Base-by-base conservation (phyloP, 2,888 invertebrate species). In the Ormyrus rosae region DNA sequence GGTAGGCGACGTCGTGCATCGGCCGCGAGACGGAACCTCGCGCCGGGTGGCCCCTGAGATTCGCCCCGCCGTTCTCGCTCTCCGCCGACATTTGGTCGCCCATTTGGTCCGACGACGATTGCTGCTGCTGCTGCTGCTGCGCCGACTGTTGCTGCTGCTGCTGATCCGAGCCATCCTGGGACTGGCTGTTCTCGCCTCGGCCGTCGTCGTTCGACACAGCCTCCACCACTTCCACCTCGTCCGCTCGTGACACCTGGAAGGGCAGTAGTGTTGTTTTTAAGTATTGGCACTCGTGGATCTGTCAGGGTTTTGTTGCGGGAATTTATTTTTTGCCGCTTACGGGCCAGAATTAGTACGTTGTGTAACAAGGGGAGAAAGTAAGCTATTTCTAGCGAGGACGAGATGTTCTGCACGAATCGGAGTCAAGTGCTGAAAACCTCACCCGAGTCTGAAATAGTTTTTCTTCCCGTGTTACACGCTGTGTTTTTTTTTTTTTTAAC, bases 161-260 rank as follows among this genome's bases (percentile, higher is more conserved):
- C 80, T 95, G 93, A 82, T 95, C 95, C 13, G 93, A 91, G 83
- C 91, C 87, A 45, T 92, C 78, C 19, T 65, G 70, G 46, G 58
- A 46, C 8, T 65, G 67, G 58, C 58, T 10, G 19, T 13, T 84
- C 19, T 93, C 93, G 68, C 93, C 93, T 55, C 92, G 91, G 80
- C 92, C 92, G 61, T 91, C 90, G 55, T 90, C 89, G 83, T 88
- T 93, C 76, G 92, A 91, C 86, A 92, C 93, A 81, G 93, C 94
- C 89, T 94, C 94, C 10, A 94, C 93, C 34, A 94, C 94, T 86
- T 94, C 94, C 11, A 94, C 93, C 84, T 94, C 94, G 87, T 94
- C 94, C 56, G 88, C 85, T 60, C 83, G 84, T 78, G 88, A 86
- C 87, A 87, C 84, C 90, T 90, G 84, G 34, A 34, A 34, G 34